These are phyloP conservation scores for Amazonetta brasiliensis DNA, from an alignment of 2,797 vertebrate genomes.

Conservation along the genomic window DNA sequence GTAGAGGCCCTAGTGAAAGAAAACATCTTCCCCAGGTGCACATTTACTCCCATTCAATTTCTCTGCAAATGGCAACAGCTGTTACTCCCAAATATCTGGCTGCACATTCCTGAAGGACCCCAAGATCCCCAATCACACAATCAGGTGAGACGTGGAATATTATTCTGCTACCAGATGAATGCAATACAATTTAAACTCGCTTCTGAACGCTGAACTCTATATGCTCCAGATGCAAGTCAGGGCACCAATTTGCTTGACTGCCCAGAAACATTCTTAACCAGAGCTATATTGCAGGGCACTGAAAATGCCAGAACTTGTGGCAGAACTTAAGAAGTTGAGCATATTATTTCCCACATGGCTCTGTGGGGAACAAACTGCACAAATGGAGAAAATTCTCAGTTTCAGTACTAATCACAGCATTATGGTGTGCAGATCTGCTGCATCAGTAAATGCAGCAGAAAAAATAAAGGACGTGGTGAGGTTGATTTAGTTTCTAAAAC, in stretches of 20 bases:
- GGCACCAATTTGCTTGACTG: not conserved
- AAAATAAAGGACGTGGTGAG: not conserved
- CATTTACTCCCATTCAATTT: not conserved
- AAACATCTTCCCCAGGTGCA: not conserved
- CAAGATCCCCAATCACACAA: not conserved
- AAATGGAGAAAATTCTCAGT: not conserved
- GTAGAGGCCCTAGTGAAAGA: not conserved
- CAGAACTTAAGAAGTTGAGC: not conserved
- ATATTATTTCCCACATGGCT: not conserved
- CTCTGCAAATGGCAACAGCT: not conserved
- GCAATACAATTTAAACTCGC: not conserved
- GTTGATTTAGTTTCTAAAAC: not conserved
- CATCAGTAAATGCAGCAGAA: not conserved
- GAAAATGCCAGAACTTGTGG: not conserved
- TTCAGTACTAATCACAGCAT: not conserved
- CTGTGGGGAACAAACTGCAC: not conserved
- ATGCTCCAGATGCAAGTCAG: not conserved
- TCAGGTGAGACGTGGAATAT: not conserved
- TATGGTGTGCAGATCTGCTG: not conserved
- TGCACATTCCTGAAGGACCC: not conserved
- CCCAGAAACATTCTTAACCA: not conserved
- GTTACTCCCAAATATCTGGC: not conserved
- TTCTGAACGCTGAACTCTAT: not conserved
- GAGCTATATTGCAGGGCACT: not conserved
- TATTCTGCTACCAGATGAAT: not conserved